Evolutionary conservation across 2,797 vertebrate genomes (phyloP).

Genomic region (Chaenodraco wilsoni): DNA sequence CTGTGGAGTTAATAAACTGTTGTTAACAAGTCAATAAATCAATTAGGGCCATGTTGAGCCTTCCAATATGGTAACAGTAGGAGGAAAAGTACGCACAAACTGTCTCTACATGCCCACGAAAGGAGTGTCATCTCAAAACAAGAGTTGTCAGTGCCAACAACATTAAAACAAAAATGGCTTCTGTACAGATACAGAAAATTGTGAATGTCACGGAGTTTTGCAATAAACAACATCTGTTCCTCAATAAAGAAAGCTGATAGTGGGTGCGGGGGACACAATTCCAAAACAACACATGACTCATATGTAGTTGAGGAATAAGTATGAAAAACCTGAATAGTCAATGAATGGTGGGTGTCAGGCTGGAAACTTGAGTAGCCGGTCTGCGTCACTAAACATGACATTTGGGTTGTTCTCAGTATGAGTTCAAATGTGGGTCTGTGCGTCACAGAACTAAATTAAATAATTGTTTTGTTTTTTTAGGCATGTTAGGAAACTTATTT

Average conservation of each 20-base stretch:
- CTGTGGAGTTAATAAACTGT: slow-evolving; percentile 31
- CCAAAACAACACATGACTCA: slow-evolving; percentile 67
- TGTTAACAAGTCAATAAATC: slow-evolving; percentile 61
- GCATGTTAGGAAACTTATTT: neutral
- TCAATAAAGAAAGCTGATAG: slow-evolving; percentile 23
- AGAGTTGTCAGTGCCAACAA: neutral
- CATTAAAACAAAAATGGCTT: neutral
- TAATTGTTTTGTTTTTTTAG: neutral
- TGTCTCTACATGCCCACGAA: slow-evolving; percentile 24
- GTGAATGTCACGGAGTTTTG: neutral
- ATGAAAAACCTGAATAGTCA: slow-evolving; percentile 18
- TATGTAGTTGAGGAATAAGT: slow-evolving; percentile 47
- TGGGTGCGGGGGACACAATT: slow-evolving; percentile 45
- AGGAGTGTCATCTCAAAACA: slow-evolving; percentile 12
- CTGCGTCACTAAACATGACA: slow-evolving; percentile 54
- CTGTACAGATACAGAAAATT: neutral
- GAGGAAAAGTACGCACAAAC: slow-evolving; percentile 8
- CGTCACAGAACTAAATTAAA: neutral
- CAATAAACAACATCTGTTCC: slow-evolving; percentile 29
- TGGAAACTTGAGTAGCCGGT: slow-evolving; percentile 59
- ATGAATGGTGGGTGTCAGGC: slow-evolving; percentile 45
- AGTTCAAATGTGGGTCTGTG: slow-evolving; percentile 28
- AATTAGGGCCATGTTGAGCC: slow-evolving; percentile 21
- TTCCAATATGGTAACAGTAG: slow-evolving; percentile 22
- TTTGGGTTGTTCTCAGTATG: slow-evolving; percentile 20